These are phyloP conservation scores for Thymallus thymallus DNA, from an alignment of 2,113 vertebrate genomes.

Conservation along the genomic window DNA sequence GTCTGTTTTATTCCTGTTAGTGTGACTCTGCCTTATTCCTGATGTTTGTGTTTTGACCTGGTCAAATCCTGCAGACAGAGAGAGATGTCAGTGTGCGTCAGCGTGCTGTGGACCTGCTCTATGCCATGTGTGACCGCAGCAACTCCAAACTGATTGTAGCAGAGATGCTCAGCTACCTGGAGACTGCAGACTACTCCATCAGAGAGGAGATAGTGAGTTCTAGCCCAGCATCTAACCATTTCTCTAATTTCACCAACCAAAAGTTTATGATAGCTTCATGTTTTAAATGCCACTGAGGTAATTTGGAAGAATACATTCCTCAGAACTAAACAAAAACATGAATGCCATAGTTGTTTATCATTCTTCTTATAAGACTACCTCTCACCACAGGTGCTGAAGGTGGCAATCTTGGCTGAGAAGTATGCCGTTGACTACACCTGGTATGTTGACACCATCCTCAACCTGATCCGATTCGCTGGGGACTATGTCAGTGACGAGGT, in stretches of 20 bases:
- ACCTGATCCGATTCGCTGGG: conserved; percentile 90
- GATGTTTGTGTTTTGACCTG: neutral
- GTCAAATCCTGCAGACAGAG: conserved; percentile 77
- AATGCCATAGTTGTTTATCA: too few species aligned
- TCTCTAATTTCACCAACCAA: neutral
- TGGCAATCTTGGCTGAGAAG: conserved; percentile 90
- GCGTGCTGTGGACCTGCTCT: conserved; percentile 87
- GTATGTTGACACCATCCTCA: conserved; percentile 94
- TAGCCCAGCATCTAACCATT: neutral
- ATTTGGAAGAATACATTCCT: conserved; percentile 86
- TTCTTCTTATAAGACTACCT: conserved; percentile 60
- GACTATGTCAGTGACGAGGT: conserved; percentile 94
- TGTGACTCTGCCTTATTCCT: neutral
- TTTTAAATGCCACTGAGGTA: conserved; percentile 66
- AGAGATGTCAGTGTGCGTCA: conserved; percentile 89
- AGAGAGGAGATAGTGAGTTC: conserved; percentile 85
- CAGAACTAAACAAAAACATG: conserved; percentile 55
- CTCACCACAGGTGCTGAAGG: conserved; percentile 85
- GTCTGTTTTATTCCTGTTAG: too few species aligned
- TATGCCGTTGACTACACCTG: conserved; percentile 93
- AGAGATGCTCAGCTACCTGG: conserved; percentile 91
- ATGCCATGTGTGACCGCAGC: conserved; percentile 93
- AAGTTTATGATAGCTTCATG: neutral
- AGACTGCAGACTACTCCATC: conserved; percentile 91
- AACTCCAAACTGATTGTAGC: conserved; percentile 92